Percentiles rank a stretch among this genome's conserved stretches.
Evolutionary conservation across 2,797 vertebrate species (phyloP).

Genomic region (Tokudaia muenninki): DNA sequence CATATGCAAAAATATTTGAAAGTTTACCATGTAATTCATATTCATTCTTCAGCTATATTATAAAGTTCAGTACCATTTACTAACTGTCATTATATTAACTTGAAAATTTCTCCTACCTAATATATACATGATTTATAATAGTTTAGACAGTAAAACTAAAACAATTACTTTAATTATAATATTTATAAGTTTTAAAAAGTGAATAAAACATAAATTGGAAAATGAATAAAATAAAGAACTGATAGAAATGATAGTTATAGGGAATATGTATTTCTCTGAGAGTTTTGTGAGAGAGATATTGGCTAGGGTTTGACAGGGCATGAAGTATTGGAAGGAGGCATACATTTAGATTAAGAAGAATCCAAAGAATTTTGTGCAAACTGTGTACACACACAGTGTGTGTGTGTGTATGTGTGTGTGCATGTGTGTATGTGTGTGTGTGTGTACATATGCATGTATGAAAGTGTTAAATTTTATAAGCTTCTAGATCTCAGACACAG

Average conservation of each 20-base stretch:
- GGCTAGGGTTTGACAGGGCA: background rate
- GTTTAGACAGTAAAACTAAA: background rate
- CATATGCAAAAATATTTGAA: background rate
- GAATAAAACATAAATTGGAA: background rate
- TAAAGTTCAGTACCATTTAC: background rate
- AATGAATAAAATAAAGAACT: background rate
- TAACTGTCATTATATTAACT: background rate
- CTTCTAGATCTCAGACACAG: background rate
- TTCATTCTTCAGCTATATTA: background rate
- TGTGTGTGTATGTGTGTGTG: background rate
- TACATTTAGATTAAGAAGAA: background rate
- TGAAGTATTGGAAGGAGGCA: background rate
- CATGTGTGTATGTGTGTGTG: background rate
- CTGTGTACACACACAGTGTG: fast-evolving
- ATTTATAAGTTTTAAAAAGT: background rate
- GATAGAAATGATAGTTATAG: background rate
- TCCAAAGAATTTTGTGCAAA: background rate
- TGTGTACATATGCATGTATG: background rate
- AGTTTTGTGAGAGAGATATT: background rate
- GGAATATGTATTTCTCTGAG: background rate
- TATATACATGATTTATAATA: background rate
- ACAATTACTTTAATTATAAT: constrained; percentile 14
- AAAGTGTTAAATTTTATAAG: background rate
- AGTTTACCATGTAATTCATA: background rate
- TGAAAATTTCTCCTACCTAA: background rate